Percentiles rank a stretch among this genome's conserved stretches.
Evolutionary conservation across 2,113 vertebrate genomes (phyloP).

Genomic region (Blennius ocellaris): DNA sequence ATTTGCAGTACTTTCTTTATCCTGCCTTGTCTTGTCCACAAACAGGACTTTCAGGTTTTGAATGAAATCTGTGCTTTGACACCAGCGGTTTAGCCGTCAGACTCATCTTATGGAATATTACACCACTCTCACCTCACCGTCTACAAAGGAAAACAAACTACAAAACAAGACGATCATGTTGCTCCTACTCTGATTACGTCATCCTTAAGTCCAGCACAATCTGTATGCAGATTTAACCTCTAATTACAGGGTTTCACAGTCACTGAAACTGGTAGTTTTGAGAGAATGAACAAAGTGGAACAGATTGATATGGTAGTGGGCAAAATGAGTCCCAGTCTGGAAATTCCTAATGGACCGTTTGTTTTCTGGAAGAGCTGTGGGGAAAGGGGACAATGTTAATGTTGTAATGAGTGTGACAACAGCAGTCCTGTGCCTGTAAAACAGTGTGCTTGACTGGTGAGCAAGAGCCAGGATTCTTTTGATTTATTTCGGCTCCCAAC

Average conservation of each 20-base stretch:
- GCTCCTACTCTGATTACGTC: slow-evolving; percentile 69
- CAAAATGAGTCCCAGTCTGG: slow-evolving; percentile 41
- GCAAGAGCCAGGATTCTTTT: slow-evolving; percentile 46
- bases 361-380: slow-evolving; percentile 45
- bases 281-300: slow-evolving; percentile 60
- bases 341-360: slow-evolving; percentile 76
- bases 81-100: slow-evolving; percentile 29
- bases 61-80: slow-evolving; percentile 25
- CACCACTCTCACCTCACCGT: slow-evolving; percentile 62
- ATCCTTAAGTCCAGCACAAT: slow-evolving; percentile 61
- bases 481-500: slow-evolving; percentile 58
- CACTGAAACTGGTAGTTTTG: slow-evolving; percentile 62
- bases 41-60: slow-evolving; percentile 63
- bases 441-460: slow-evolving; percentile 46
- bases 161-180: slow-evolving; percentile 64
- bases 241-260: slow-evolving; percentile 73
- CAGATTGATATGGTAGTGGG: slow-evolving; percentile 44
- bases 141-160: slow-evolving; percentile 20
- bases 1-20: background rate
- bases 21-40: slow-evolving; percentile 10
- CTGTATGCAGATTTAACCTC: slow-evolving; percentile 58
- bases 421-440: slow-evolving; percentile 61
- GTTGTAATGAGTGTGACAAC: slow-evolving; percentile 65
- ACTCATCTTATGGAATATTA: slow-evolving; percentile 51
- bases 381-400: slow-evolving; percentile 53